Base-by-base conservation (phyloP, 2,113 vertebrate species). In the Alligator sinensis region DNA sequence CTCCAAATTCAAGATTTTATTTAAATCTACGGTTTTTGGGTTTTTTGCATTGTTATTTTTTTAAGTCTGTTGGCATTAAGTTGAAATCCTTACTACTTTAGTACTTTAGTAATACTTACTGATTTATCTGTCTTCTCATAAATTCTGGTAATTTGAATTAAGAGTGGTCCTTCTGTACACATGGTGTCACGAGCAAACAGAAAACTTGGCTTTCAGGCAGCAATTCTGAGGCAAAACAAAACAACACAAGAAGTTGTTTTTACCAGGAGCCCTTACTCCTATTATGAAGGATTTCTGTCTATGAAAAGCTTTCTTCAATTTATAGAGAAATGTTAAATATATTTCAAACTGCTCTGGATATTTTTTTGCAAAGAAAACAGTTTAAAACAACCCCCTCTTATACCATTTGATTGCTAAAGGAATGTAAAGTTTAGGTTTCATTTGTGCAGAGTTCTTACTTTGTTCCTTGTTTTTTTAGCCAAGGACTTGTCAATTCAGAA, bases 401-500 rank as follows among this genome's bases (percentile, higher is more conserved):
- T 91, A 62, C 61, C 62, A 5, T 16, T 85, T 90, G 59, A 68
- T 68, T 10, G 55, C 11, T 28, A 12, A 91, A 93, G 85, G 58
- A 83, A 79, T 25, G 66, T 83, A 54, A 96, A 85, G 22, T 75
- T 90, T 27, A 30, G 34, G 24, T 54, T 80, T 75, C 76, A 82
- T 4, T 95, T 64, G 38, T 57, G 30, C 27, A 85, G 60, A 47
- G 9, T 85, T 82, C 86, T 81, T 34, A 85, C 30, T 82, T 34
- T 94, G 1, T 93, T 93, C 27, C 82, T 84, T 30, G 7, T 77
- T 84, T 83, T 64, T 97, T 88, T 92, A 97, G 96, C 95, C 94
- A 87, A 95, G 96, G 98, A 98, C 80, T 22, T 96, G 22, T 57
- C 93, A 81, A 96, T 5, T 87, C 97, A 93, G 84, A 96, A 95